These are phyloP conservation scores for Trissolcus japonicus DNA, from an alignment of 2,888 invertebrate genomes.

Conservation along the genomic window DNA sequence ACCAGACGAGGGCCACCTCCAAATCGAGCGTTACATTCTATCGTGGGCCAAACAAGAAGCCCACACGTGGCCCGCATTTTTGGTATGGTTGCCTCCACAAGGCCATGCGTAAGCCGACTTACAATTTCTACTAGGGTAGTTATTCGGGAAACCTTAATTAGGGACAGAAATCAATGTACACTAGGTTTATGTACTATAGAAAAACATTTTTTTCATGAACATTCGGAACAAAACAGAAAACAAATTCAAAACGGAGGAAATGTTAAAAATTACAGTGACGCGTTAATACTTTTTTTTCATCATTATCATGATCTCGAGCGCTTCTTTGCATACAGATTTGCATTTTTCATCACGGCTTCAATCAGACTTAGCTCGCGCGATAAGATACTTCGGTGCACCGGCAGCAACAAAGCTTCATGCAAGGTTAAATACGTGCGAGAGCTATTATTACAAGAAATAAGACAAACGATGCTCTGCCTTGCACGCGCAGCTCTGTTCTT, in stretches of 20 bases:
- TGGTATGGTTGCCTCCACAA: too few relatives aligned
- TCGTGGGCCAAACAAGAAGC: too few relatives aligned
- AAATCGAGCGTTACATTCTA: too few relatives aligned
- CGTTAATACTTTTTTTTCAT: constrained; percentile 24
- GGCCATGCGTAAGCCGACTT: too few relatives aligned
- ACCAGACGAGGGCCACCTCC: too few relatives aligned
- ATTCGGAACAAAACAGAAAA: background rate
- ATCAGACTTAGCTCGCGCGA: constrained; percentile 27
- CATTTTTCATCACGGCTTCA: constrained; percentile 47
- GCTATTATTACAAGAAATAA: constrained; percentile 45
- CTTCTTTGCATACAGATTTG: constrained; percentile 43
- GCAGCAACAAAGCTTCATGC: constrained; percentile 32
- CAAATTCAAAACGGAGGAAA: constrained; percentile 36
- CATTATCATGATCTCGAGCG: constrained; percentile 37
- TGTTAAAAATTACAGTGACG: constrained; percentile 25
- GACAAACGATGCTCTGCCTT: constrained; percentile 39
- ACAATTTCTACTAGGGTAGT: too few relatives aligned
- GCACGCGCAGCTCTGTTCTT: constrained; percentile 41
- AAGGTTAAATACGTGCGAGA: constrained; percentile 42
- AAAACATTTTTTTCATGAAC: too few relatives aligned
- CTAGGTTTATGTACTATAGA: background rate
- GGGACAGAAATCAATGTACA: too few relatives aligned
- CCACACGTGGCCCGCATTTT: too few relatives aligned
- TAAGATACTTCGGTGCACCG: constrained; percentile 27
- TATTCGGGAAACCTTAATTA: too few relatives aligned